phyloP scores from a whole-genome alignment of 2,113 vertebrate species.

The Xiphophorus couchianus region DNA sequence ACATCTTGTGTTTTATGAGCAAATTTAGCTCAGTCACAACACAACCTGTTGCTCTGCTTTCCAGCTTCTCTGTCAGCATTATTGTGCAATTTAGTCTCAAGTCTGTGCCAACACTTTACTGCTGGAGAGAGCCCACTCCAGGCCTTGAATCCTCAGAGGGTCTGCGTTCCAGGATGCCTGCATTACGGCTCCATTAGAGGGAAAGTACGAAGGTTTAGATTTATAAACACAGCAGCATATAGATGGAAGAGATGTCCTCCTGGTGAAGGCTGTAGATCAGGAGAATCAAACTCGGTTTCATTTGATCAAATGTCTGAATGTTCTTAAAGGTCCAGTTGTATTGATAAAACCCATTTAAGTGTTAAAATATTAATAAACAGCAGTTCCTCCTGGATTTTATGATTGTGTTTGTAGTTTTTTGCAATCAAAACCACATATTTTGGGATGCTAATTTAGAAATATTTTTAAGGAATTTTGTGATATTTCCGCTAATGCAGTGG shows the following conservation, averaged over 20 bases:
- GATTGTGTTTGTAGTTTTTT: too few species aligned
- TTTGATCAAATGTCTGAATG: too few species aligned
- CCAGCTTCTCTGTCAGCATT: slow-evolving; percentile 12
- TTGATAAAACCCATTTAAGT: too few species aligned
- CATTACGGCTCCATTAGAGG: slow-evolving; percentile 48
- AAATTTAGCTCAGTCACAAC: slow-evolving; percentile 3
- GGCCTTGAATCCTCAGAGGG: slow-evolving; percentile 17
- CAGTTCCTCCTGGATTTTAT: too few species aligned
- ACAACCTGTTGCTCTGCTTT: background rate
- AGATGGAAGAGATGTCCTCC: slow-evolving; percentile 13
- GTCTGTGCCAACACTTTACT: slow-evolving; percentile 34
- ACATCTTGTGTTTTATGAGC: slow-evolving; percentile 5
- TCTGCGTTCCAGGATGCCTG: slow-evolving; percentile 19
- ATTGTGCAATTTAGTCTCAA: slow-evolving; percentile 25
- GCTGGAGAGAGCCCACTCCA: slow-evolving; percentile 20
- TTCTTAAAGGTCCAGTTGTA: too few species aligned
- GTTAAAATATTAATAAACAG: too few species aligned
- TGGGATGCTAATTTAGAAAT: too few species aligned
- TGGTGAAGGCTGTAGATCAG: slow-evolving; percentile 29
- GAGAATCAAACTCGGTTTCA: slow-evolving; percentile 11
- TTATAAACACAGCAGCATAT: slow-evolving; percentile 32
- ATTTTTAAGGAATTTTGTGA: too few species aligned
- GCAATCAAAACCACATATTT: too few species aligned
- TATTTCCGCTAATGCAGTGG: too few species aligned
- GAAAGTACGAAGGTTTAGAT: slow-evolving; percentile 9